These are phyloP conservation scores for Dolichopus griseipennis DNA, from an alignment of 2,888 invertebrate genomes.

Conservation along the genomic window DNA sequence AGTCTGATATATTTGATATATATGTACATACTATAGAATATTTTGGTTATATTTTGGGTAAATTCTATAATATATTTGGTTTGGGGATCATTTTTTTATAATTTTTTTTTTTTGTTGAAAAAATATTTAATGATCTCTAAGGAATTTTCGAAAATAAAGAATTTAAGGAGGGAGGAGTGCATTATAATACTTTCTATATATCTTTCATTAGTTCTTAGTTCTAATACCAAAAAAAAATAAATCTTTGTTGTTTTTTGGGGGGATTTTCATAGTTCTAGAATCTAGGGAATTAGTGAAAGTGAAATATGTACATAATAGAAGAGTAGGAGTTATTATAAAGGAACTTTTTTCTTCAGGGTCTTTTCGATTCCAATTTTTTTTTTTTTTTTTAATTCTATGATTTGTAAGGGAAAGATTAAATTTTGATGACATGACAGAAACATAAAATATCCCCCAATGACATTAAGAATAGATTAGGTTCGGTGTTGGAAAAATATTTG, in stretches of 20 bases:
- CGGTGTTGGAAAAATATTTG: no score
- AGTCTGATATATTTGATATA: no score
- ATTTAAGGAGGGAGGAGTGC: background rate
- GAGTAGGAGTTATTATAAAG: background rate
- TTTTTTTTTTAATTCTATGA: background rate
- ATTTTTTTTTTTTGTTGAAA: background rate
- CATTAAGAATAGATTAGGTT: no score
- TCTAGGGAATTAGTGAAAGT: background rate
- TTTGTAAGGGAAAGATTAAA: background rate
- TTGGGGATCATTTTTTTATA: no score
- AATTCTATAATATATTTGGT: no score
- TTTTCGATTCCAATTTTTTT: no score
- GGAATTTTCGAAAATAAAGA: background rate
- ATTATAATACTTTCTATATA: background rate
- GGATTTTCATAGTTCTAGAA: background rate
- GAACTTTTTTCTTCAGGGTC: background rate
- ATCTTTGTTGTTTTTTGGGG: background rate
- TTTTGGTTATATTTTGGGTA: no score
- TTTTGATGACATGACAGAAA: background rate
- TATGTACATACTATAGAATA: no score
- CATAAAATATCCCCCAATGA: no score
- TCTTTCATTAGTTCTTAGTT: background rate
- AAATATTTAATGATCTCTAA: background rate
- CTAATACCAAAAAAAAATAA: background rate
- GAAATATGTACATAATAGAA: background rate